Conservation (phyloP, 2,113 vertebrate species). For the Ascaphus truei region DNA sequence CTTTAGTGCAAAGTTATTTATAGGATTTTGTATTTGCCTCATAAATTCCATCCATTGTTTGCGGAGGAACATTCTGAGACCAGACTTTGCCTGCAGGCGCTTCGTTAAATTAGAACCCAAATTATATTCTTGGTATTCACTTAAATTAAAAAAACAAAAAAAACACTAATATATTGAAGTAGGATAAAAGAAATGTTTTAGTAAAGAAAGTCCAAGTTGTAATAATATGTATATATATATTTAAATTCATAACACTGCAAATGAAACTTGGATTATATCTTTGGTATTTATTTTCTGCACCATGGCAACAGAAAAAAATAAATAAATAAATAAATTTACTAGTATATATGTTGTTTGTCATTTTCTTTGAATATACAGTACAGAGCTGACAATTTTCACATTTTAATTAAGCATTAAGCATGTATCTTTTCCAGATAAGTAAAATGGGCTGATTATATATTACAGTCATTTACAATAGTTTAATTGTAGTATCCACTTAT, state of each 20-base stretch:
- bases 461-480: neutral
- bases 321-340: neutral
- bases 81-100: neutral
- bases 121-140: neutral
- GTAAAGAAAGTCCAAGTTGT: no score
- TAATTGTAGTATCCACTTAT: slow-evolving; percentile 13
- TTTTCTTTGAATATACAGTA: neutral
- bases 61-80: neutral
- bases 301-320: no score
- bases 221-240: no score
- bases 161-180: no score
- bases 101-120: no score
- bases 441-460: neutral
- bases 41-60: neutral
- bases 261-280: no score
- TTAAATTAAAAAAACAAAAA: neutral
- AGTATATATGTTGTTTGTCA: neutral
- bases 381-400: neutral
- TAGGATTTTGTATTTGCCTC: neutral
- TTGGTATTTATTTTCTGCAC: no score
- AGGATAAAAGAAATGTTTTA: no score
- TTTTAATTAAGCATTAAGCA: slow-evolving; percentile 11
- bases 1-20: neutral
- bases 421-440: neutral
- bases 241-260: no score